Base-by-base conservation (phyloP, 2,113 vertebrate genomes). In the Ranitomeya imitator region DNA sequence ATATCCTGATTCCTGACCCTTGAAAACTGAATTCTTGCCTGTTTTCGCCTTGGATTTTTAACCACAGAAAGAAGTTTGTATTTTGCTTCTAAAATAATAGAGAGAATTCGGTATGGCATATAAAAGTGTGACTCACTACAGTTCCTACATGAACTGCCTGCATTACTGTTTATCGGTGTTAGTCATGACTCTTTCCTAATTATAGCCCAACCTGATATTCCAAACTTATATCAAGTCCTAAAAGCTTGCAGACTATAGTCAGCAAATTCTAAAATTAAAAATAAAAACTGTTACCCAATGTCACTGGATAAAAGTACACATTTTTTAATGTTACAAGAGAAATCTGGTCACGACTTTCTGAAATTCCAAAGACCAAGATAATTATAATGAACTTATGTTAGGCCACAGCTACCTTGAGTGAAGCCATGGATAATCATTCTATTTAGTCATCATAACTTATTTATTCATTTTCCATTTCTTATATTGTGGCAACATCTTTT, bases 181-280 rank as follows among this genome's bases (percentile, higher is more conserved):
- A 78, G 7, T 78, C 76, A 78, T 54, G 54, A 54, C n/a, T 7
- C 71, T 73, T 54, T 21, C 26, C 76, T 55, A 78, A 78, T n/a
- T 54, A 54, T 78, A 78, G 76, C 11, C 16, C 3, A 4, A 52
- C 11, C 37, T 9, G 6, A 37, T 37, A 37, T 9, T 78, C 18
- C 51, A n/a, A 78, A 78, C 76, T 54, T 78, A 71, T 73, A 16
- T 31, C 23, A 73, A 52, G 16, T 52, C 45, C 45, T 77, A 10
- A 55, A 78, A 54, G 51, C 6, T 11, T 14, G 18, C 37, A 52
- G n/a, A 21, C 6, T 10, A 2, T 37, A 73, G 18, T 73, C 69
- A 37, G 26, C 69, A 73, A 73, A 73, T 73, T 73, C 23, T 73
- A 73, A 73, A 73, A 73, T 73, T n/a, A 73, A 37, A 37, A 73